These are phyloP conservation scores for Pipistrellus kuhlii DNA, from an alignment of 2,797 vertebrate genomes.

Conservation along the genomic window DNA sequence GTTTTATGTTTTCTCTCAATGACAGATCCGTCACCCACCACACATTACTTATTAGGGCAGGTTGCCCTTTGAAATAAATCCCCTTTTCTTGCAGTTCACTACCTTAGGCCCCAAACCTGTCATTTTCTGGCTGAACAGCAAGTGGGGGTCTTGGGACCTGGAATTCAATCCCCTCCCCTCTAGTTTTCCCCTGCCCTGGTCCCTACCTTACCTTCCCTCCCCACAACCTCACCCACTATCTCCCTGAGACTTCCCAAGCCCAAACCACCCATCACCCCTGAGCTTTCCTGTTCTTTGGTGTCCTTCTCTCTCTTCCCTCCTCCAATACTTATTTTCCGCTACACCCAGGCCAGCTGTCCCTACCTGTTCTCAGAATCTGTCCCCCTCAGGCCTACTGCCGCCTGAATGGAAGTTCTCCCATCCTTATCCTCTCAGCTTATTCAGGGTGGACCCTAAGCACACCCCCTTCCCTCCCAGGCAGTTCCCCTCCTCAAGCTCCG, in stretches of 20 bases:
- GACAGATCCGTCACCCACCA: conserved; percentile 67
- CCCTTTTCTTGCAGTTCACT: conserved; percentile 21
- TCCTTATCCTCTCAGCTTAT: neutral
- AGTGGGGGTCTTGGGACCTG: neutral
- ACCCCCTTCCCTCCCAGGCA: neutral
- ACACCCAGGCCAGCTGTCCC: neutral
- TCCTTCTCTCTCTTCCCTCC: neutral
- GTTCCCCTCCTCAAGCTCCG: neutral
- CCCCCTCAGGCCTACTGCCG: neutral
- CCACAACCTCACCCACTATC: neutral
- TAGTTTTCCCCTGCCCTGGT: neutral
- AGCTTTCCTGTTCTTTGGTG: neutral
- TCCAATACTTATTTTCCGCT: neutral
- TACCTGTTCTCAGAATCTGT: neutral
- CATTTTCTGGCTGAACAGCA: neutral
- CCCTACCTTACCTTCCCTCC: neutral
- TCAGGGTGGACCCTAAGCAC: neutral
- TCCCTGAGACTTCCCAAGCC: neutral
- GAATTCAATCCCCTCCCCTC: neutral
- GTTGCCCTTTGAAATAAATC: conserved; percentile 70
- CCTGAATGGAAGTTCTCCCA: neutral
- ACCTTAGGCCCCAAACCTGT: conserved; percentile 6
- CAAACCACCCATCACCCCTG: neutral
- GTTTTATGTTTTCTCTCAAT: neutral
- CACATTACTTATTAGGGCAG: conserved; percentile 67